Percentiles rank a stretch among this genome's conserved stretches.
These are phyloP conservation scores for Rhagoletis pomonella DNA, from an alignment of 1,140 invertebrate genomes.

Conservation along the genomic window DNA sequence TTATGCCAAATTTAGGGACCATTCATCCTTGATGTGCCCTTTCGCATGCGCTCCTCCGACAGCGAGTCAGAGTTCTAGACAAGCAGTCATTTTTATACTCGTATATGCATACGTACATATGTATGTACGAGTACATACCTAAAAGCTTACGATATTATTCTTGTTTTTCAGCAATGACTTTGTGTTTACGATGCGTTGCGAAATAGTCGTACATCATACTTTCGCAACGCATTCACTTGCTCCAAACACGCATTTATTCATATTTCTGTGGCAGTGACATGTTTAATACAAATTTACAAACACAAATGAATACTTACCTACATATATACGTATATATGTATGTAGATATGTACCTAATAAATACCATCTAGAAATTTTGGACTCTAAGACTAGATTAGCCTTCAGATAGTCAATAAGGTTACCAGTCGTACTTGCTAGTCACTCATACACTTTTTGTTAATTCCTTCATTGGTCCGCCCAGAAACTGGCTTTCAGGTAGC, in stretches of 20 bases:
- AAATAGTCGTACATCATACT: constrained; percentile 43
- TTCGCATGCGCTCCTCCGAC: background rate
- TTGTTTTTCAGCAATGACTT: constrained; percentile 1
- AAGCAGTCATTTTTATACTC: too few relatives aligned
- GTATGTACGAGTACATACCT: background rate
- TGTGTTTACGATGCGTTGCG: constrained; percentile 44
- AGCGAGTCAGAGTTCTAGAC: background rate
- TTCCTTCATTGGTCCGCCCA: too few relatives aligned
- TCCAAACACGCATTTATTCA: background rate
- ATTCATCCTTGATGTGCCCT: constrained; percentile 24
- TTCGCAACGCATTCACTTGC: background rate
- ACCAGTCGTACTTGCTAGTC: too few relatives aligned
- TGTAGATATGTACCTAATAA: background rate
- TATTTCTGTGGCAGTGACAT: background rate
- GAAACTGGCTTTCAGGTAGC: too few relatives aligned
- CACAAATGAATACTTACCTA: background rate
- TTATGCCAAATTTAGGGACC: background rate
- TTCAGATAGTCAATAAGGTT: too few relatives aligned
- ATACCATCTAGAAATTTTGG: too few relatives aligned
- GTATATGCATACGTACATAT: background rate
- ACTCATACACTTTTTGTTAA: too few relatives aligned
- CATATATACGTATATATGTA: background rate
- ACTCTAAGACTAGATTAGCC: too few relatives aligned
- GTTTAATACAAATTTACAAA: background rate
- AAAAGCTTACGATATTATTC: too few relatives aligned